These are phyloP conservation scores for Tympanoctomys barrerae DNA, from an alignment of 2,797 vertebrate species.

Conservation along the genomic window DNA sequence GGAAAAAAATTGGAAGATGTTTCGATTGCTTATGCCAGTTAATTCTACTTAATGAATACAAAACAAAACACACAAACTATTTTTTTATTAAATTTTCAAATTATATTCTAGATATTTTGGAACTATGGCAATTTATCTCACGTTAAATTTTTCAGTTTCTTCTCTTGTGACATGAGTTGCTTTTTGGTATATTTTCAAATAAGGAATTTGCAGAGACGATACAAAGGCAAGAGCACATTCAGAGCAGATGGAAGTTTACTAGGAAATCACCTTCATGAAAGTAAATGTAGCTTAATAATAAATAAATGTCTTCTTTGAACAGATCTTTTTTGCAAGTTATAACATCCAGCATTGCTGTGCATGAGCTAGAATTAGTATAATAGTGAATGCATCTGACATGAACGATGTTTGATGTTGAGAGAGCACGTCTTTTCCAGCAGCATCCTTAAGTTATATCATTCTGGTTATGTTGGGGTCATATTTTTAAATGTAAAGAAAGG, in stretches of 20 bases:
- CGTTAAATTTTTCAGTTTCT: constrained; percentile 38
- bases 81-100: constrained; percentile 42
- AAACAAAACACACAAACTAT: neutral
- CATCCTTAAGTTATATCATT: neutral
- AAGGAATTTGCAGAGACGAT: constrained; percentile 37
- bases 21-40: constrained; percentile 38
- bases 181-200: constrained; percentile 48
- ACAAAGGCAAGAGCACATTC: neutral
- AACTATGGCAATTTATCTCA: neutral
- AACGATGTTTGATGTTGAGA: neutral
- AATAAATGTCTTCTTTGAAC: neutral
- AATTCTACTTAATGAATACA: constrained; percentile 19
- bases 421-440: constrained; percentile 18
- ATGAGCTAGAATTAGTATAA: neutral
- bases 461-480: neutral
- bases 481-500: constrained; percentile 6
- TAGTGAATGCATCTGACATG: neutral
- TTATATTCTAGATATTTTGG: neutral
- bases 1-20: constrained; percentile 9
- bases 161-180: neutral
- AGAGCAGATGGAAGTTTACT: neutral
- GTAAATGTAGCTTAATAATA: neutral
- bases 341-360: neutral
- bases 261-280: neutral
- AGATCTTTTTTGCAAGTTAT: constrained; percentile 26